Evolutionary conservation across 2,888 invertebrate genomes (phyloP), one percentile per base, ranked within the genome.

Genomic region (Eurytoma adleriae): DNA sequence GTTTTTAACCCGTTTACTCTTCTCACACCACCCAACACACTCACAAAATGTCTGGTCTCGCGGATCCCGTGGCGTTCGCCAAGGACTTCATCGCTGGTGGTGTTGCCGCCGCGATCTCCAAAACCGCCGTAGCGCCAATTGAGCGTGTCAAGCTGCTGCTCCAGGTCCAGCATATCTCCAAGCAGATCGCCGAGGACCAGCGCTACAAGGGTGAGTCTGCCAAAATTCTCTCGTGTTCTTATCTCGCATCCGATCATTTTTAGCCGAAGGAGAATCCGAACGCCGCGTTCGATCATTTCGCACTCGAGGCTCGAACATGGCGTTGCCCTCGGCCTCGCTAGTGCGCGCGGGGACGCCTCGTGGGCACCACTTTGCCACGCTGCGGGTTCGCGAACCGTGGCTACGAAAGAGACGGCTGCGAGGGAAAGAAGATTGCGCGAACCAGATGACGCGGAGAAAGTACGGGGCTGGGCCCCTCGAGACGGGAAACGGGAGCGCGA

Each of bases 61-160:
- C 92, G 85, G 97, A 97, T 94, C 96, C 96, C 89, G 93, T 95
- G 91, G 94, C 95, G 90, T 97, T 97, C 91, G 89, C 95, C 86
- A 97, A 97, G 92, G 98, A 98, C 92, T 98, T 98, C 90, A 90
- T 96, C 81, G 97, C 97, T 84, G 98, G 98, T 86, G 98, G 98
- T 84, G 93, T 97, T 69, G 96, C 98, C 64, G 98, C 98, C 52
- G 98, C 98, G 62, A 94, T 98, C 84, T 97, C 98, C 72, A 98
- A 98, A 91, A 98, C 98, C 66, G 95, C 96, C 61, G 97, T 98
- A 82, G 98, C 98, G 20, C 98, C 98, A 78, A 98, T 98, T 88
- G 98, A 98, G 92, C 94, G 98, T 89, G 98, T 98, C 68, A 98
- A 98, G 91, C 92, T 98, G 85, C 94, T 98, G 83, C 93, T 98